A percentile compares a stretch with the other conserved stretches of the same genome.
phyloP scores from a whole-genome alignment of 2,113 vertebrate species.

The Festucalex cinctus region DNA sequence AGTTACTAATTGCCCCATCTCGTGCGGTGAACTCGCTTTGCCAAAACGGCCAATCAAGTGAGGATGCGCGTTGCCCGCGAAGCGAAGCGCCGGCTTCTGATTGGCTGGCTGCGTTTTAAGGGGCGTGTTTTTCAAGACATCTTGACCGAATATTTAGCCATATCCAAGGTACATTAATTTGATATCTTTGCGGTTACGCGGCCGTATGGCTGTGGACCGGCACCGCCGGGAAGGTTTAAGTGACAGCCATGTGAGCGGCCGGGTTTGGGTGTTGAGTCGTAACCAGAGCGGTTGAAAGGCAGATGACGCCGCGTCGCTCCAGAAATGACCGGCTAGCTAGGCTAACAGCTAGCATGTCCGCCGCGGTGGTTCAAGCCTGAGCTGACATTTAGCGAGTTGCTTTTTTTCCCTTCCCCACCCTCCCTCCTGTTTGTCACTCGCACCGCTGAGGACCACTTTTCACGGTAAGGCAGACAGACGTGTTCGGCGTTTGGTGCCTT shows the following conservation, averaged over 20 bases:
- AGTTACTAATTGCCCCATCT: conserved; percentile 1
- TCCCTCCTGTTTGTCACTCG: conserved; percentile 26
- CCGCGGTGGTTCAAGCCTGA: conserved; percentile 59
- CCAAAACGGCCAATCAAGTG: conserved; percentile 45
- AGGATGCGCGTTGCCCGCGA: conserved; percentile 60
- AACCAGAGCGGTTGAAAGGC: conserved; percentile 47
- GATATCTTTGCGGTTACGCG: conserved; percentile 55
- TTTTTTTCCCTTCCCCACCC: conserved; percentile 9
- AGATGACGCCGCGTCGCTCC: conserved; percentile 70
- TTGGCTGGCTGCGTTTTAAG: conserved; percentile 65
- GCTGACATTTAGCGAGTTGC: conserved; percentile 58
- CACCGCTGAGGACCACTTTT: conserved; percentile 37
- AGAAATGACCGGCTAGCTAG: conserved; percentile 69
- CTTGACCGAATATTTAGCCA: conserved; percentile 75
- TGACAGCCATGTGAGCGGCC: conserved; percentile 41
- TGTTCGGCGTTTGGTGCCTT: conserved; percentile 11
- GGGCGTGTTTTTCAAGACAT: conserved; percentile 77
- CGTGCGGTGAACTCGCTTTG: conserved; percentile 32
- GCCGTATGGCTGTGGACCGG: conserved; percentile 9
- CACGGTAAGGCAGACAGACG: conserved; percentile 49
- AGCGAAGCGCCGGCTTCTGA: conserved; percentile 23
- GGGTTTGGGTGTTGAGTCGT: conserved; percentile 27
- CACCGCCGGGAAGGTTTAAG: conserved; percentile 42
- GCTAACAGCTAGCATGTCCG: conserved; percentile 69
- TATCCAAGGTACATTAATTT: conserved; percentile 67